These are phyloP conservation scores for Parauchenoglanis ngamensis DNA, from an alignment of 2,797 vertebrate species.

Conservation along the genomic window DNA sequence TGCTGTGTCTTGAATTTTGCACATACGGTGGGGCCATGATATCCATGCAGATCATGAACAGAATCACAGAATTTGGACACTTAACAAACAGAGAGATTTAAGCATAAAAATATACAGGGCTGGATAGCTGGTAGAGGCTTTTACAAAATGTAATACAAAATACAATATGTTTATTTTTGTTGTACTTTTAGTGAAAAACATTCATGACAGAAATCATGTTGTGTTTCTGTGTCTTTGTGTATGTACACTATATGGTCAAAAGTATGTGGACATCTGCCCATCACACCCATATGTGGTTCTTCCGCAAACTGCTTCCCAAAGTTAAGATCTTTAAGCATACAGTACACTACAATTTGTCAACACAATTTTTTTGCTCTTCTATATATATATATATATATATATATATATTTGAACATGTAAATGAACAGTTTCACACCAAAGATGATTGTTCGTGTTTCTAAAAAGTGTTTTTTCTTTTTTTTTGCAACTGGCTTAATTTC, in stretches of 20 bases:
- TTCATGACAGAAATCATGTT: not conserved
- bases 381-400: too few relatives aligned
- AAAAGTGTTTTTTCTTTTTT: too few relatives aligned
- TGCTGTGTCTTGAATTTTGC: not conserved
- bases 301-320: too few relatives aligned
- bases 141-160: not conserved
- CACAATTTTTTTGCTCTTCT: too few relatives aligned
- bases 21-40: not conserved
- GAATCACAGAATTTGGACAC: not conserved
- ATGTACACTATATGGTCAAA: not conserved
- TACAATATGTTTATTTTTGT: not conserved
- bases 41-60: not conserved
- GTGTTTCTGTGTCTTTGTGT: not conserved
- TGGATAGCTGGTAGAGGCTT: not conserved
- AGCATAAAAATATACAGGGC: not conserved
- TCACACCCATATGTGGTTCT: not conserved
- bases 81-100: not conserved
- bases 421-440: too few relatives aligned
- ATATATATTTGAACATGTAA: too few relatives aligned
- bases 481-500: too few relatives aligned
- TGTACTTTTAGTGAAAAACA: not conserved
- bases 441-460: too few relatives aligned
- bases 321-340: too few relatives aligned
- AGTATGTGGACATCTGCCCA: not conserved
- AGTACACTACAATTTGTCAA: too few relatives aligned